Evolutionary conservation across 1,140 invertebrate genomes (phyloP).

Genomic region (Orius laevigatus): DNA sequence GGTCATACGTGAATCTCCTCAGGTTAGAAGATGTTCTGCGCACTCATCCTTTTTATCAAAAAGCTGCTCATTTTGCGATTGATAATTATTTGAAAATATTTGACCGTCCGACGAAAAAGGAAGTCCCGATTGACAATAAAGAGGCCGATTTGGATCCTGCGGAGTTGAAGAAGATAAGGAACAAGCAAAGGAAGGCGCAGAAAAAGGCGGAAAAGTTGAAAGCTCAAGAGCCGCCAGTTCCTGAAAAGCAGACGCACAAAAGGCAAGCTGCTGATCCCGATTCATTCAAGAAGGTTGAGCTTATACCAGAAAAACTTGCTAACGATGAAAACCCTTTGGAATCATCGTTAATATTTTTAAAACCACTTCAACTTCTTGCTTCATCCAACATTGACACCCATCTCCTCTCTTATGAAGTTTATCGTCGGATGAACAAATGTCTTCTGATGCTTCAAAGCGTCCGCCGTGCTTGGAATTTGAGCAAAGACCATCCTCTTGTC

Average conservation of each 20-base stretch:
- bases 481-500: conserved; percentile 55
- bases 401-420: conserved; percentile 92
- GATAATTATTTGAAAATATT: conserved; percentile 79
- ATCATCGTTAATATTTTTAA: conserved; percentile 84
- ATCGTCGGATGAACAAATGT: conserved; percentile 71
- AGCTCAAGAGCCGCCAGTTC: conserved; percentile 54
- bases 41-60: conserved; percentile 80
- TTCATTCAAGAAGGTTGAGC: background rate
- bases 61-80: conserved; percentile 83
- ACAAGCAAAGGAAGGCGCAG: conserved; percentile 86
- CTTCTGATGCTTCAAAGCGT: conserved; percentile 72
- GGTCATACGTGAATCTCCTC: conserved; percentile 86
- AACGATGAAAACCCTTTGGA: conserved; percentile 76
- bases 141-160: conserved; percentile 80
- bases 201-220: conserved; percentile 80
- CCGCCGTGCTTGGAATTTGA: conserved; percentile 61
- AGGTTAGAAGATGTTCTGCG: conserved; percentile 83
- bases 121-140: conserved; percentile 55
- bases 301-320: conserved; percentile 30
- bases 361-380: conserved; percentile 71
- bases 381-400: conserved; percentile 82
- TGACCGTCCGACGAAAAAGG: conserved; percentile 68
- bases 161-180: conserved; percentile 85
- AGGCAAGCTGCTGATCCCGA: conserved; percentile 81
- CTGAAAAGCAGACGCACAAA: conserved; percentile 75